Percentiles rank a stretch among this genome's conserved stretches.
These are phyloP conservation scores for Diadema setosum DNA, from an alignment of 35 echinoderm and acorn worm genomes.

Conservation along the genomic window DNA sequence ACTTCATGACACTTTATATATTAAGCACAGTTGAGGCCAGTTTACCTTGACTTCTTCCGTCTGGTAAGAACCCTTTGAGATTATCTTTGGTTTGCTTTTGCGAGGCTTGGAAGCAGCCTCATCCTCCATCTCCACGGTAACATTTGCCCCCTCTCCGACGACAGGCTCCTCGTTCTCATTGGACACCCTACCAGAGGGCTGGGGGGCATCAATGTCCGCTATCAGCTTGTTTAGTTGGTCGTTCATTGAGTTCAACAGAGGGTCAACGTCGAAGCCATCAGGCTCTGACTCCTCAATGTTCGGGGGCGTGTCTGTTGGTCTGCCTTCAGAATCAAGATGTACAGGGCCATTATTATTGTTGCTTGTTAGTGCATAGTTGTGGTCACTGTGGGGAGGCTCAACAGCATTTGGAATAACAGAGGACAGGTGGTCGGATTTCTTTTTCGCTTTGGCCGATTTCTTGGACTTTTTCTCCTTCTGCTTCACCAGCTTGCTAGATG, in stretches of 20 bases:
- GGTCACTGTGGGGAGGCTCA: conserved; percentile 58
- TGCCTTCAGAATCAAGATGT: conserved; percentile 60
- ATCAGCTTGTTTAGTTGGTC: conserved; percentile 44
- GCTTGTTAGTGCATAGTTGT: conserved; percentile 73
- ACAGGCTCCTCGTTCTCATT: not conserved
- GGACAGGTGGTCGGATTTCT: not conserved
- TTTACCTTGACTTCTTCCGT: conserved; percentile 1
- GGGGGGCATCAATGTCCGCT: conserved; percentile 28
- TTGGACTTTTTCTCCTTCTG: not conserved
- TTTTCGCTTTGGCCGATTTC: not conserved
- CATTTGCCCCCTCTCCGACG: not conserved
- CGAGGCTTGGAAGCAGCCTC: not conserved
- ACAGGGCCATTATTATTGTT: not conserved
- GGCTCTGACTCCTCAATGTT: conserved; percentile 29
- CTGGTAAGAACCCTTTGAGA: not conserved
- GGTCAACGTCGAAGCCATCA: conserved; percentile 44
- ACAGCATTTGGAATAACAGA: not conserved
- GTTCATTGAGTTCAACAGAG: conserved; percentile 51
- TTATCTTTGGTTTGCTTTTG: not conserved
- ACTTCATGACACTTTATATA: too few relatives aligned
- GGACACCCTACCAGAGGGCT: not conserved
- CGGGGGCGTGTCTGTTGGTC: conserved; percentile 23
- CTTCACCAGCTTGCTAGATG: not conserved
- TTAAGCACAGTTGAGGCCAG: too few relatives aligned
- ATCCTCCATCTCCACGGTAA: not conserved